phyloP scores from a whole-genome alignment of 2,888 invertebrate species.

The Orchestes rusci region DNA sequence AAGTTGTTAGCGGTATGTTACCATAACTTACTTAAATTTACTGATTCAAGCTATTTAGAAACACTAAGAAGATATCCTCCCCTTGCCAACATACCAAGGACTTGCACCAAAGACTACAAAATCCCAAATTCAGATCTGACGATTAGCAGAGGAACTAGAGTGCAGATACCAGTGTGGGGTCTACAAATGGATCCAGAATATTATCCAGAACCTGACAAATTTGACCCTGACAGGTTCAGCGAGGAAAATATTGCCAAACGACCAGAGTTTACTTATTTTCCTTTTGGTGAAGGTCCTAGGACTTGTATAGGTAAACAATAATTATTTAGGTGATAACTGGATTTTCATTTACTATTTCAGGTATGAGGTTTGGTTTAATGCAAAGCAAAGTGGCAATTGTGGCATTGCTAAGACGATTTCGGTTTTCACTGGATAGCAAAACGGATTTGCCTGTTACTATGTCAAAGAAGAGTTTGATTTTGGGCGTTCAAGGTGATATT shows the following conservation, averaged over 20 bases:
- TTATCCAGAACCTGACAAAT: slow-evolving; percentile 40
- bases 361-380: no score
- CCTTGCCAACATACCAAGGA: slow-evolving; percentile 29
- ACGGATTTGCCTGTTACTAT: no score
- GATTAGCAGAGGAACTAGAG: slow-evolving; percentile 38
- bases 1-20: no score
- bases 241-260: slow-evolving; percentile 29
- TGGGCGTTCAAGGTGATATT: no score
- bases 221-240: slow-evolving; percentile 41
- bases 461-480: no score
- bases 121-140: slow-evolving; percentile 36
- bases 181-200: slow-evolving; percentile 36
- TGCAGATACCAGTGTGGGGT: slow-evolving; percentile 35
- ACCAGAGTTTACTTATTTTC: slow-evolving; percentile 26
- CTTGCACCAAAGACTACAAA: slow-evolving; percentile 30
- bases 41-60: slow-evolving; percentile 31
- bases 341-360: no score
- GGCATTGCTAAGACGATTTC: no score
- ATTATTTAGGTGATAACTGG: no score
- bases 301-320: slow-evolving; percentile 35
- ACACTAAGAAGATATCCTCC: slow-evolving; percentile 40
- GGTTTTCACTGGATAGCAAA: no score
- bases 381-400: no score
- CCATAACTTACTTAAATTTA: not conserved
- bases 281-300: slow-evolving; percentile 36